Evolutionary conservation across 30 jellyfish, hydroid and myxozoan genomes (phyloP), one percentile per base, ranked within the genome.

Genomic region (Chironex yamaguchii): DNA sequence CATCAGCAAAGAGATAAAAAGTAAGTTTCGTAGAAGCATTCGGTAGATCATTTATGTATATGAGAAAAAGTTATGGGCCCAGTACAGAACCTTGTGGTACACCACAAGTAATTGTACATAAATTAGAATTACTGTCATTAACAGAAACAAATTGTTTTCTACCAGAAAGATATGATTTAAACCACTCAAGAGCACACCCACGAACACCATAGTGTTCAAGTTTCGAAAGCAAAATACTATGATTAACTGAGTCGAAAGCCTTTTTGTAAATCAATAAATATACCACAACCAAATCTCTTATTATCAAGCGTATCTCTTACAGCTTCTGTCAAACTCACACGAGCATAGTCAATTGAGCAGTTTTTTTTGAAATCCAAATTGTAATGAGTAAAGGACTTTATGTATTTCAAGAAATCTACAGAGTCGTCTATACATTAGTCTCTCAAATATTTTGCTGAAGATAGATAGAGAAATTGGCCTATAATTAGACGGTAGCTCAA

Each of bases 301-400:
- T 81, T 81, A 13, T 65, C 90, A 25, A 58, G 33, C 9, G 90
- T 33, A 54, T 81, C 35, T 72, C 42, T 79, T 1, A 79, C 64
- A 79, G 62, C 64, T 72, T 63, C 82, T 3, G 81, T 79, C 29
- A 58, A 35, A 36, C 90, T 79, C 42, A 65, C 84, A 49, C 66
- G 84, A 36, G 91, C 91, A 81, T 81, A 84, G 76, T 81, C 91
- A 81, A 84, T 64, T 3, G 89, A 77, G 22, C 36, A 85, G 66
- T 20, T 48, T 29, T 31, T 35, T 30, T 68, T 81, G 90, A 63
- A 79, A 79, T 58, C 82, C 90, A 62, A 79, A 79, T 66, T 79
- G 81, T 72, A 79, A 14, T n/a, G 36, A 34, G 62, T 62, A 79
- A 54, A 79, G 42, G 42, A 35, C 23, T 34, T 79, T 72, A 79